Conservation (phyloP, 2,888 invertebrate genomes). For the Pimpla rufipes region DNA sequence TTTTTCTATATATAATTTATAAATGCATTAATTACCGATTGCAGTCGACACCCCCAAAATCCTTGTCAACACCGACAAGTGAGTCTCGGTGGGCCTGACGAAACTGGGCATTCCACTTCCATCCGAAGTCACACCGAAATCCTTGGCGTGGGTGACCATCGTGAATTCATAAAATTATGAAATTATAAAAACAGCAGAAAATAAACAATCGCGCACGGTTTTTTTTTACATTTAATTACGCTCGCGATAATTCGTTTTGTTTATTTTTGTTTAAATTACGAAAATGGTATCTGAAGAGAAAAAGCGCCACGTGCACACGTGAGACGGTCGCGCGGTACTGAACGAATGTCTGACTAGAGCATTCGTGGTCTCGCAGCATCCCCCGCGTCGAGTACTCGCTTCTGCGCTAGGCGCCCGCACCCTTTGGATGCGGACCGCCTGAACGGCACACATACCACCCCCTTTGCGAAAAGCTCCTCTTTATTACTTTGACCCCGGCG, state of each 20-base stretch:
- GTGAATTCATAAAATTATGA: constrained; percentile 7
- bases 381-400: constrained; percentile 73
- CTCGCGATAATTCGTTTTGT: background rate
- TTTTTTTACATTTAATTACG: background rate
- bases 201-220: background rate
- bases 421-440: constrained; percentile 34
- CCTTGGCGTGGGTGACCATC: constrained; percentile 75
- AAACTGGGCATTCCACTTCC: constrained; percentile 73
- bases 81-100: constrained; percentile 72
- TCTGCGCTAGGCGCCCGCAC: constrained; percentile 71
- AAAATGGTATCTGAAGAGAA: background rate
- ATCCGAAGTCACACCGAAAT: constrained; percentile 73
- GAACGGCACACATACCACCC: constrained; percentile 15
- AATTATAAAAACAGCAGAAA: background rate
- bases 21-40: constrained; percentile 73
- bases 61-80: constrained; percentile 75
- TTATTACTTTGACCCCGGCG: constrained; percentile 66
- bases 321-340: constrained; percentile 75
- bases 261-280: constrained; percentile 1
- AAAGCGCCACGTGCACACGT: constrained; percentile 66
- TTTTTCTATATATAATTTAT: too few species aligned
- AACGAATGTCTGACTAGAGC: constrained; percentile 63
- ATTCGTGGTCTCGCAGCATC: constrained; percentile 72
- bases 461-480: constrained; percentile 59
- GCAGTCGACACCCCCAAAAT: constrained; percentile 78